Evolutionary conservation across 2,113 vertebrate species (phyloP), one percentile per base, ranked within the genome.

Genomic region (Sardina pilchardus): DNA sequence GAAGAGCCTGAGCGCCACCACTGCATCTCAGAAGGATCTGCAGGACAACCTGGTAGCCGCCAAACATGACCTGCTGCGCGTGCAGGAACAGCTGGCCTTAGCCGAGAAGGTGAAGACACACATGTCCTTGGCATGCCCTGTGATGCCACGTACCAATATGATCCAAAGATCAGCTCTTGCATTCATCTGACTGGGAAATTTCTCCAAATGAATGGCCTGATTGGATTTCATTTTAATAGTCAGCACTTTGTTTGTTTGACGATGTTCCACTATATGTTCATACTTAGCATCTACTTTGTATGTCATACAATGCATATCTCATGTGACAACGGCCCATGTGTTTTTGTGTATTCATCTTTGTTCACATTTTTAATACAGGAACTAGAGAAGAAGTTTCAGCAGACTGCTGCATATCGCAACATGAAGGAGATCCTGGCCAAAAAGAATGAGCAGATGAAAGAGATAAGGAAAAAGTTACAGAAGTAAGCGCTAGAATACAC

Each of bases 391-490:
- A 99, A 99, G 90, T 99, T 99, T 89, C 98, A 99, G 89, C 97
- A 99, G 92, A 99, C 98, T 1, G 94, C 96, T 81, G 98, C 97
- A 0, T 99, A 98, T 85, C 96, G 97, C 85, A 99, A 97, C 93
- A 97, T 99, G 97, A 99, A 99, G 88, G 98, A 99, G 91, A 99
- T 99, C 83, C 96, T 99, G 1, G 95, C 94, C 44, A 99, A 96
- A 93, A 99, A 99, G 94, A 99, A 99, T 0, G 97, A 99, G 12
- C 98, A 97, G 92, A 98, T 99, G 89, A 99, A 97, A 92, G 98
- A 99, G 0, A 94, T 99, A 19, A 95, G 98, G 63, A 97, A 95
- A 91, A 95, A 93, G 85, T 91, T 99, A 90, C 95, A 96, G 63
- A 97, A 95, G 98, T 99, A 91, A 93, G 96, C 34, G 30, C 1